These are phyloP conservation scores for Sinodicranocentrus sp. DNA, from an alignment of 2,888 invertebrate genomes.

Conservation along the genomic window DNA sequence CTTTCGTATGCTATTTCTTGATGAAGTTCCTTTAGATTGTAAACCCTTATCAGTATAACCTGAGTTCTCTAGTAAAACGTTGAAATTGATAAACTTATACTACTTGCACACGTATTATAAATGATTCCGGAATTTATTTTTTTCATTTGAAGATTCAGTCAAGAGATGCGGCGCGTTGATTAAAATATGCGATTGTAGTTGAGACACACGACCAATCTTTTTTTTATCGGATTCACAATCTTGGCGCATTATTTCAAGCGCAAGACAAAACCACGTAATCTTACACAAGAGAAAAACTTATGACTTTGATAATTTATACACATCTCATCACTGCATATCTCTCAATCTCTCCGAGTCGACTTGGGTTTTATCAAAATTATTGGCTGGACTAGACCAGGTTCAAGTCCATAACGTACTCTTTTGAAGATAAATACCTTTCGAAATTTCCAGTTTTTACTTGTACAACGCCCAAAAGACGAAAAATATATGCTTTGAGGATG, in stretches of 20 bases:
- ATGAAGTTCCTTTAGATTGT: no score
- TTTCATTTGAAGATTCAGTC: background rate
- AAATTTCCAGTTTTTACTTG: background rate
- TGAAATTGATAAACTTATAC: no score
- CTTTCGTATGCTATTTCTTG: no score
- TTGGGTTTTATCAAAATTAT: background rate
- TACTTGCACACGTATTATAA: no score
- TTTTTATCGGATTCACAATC: background rate
- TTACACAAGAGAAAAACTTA: background rate
- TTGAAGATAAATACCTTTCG: background rate
- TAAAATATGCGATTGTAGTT: constrained; percentile 48
- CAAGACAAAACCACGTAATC: background rate
- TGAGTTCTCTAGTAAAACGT: no score
- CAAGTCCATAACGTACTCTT: background rate
- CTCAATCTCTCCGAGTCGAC: no score
- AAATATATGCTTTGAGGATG: no score
- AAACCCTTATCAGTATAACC: no score
- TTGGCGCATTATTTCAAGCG: constrained; percentile 4
- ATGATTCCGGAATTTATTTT: no score
- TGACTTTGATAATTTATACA: background rate
- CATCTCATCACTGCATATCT: no score
- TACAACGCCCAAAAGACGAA: background rate
- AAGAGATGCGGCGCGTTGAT: constrained; percentile 41
- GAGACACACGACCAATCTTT: constrained; percentile 50
- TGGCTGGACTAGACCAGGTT: background rate